Evolutionary conservation across 2,888 invertebrate species (phyloP).

Genomic region (Diloba caeruleocephala): DNA sequence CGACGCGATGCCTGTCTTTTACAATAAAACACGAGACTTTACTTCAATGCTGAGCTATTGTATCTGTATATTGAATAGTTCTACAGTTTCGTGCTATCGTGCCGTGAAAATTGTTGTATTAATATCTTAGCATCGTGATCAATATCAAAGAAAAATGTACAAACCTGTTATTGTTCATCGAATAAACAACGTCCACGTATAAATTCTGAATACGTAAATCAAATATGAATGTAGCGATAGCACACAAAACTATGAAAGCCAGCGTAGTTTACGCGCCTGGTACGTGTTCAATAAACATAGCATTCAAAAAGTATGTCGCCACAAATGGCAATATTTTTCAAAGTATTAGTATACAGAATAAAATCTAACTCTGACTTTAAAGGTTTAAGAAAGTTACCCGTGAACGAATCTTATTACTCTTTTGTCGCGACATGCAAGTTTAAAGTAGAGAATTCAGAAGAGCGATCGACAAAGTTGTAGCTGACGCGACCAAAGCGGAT

Average conservation of each 20-base stretch:
- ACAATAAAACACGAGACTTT: slow-evolving; percentile 57
- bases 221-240: slow-evolving; percentile 42
- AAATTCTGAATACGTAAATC: slow-evolving; percentile 39
- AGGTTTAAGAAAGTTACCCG: slow-evolving; percentile 63
- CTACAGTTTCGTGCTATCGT: slow-evolving; percentile 25
- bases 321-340: slow-evolving; percentile 37
- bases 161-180: slow-evolving; percentile 32
- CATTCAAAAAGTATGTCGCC: slow-evolving; percentile 38
- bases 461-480: slow-evolving; percentile 77
- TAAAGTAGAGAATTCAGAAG: slow-evolving; percentile 73
- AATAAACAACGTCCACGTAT: slow-evolving; percentile 23
- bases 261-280: slow-evolving; percentile 20
- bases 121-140: slow-evolving; percentile 40
- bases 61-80: slow-evolving; percentile 25
- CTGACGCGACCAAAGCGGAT: slow-evolving; percentile 75
- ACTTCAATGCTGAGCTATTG: slow-evolving; percentile 44
- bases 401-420: slow-evolving; percentile 75
- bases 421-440: slow-evolving; percentile 75
- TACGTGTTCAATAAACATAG: slow-evolving; percentile 33
- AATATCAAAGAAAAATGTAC: slow-evolving; percentile 39
- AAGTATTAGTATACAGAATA: slow-evolving; percentile 43
- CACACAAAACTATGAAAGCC: slow-evolving; percentile 22
- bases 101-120: slow-evolving; percentile 36
- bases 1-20: slow-evolving; percentile 49
- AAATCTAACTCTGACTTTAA: slow-evolving; percentile 60